Percentiles rank a stretch among this genome's conserved stretches.
phyloP scores from a whole-genome alignment of 2,888 invertebrate genomes.

The Fragum sueziense region DNA sequence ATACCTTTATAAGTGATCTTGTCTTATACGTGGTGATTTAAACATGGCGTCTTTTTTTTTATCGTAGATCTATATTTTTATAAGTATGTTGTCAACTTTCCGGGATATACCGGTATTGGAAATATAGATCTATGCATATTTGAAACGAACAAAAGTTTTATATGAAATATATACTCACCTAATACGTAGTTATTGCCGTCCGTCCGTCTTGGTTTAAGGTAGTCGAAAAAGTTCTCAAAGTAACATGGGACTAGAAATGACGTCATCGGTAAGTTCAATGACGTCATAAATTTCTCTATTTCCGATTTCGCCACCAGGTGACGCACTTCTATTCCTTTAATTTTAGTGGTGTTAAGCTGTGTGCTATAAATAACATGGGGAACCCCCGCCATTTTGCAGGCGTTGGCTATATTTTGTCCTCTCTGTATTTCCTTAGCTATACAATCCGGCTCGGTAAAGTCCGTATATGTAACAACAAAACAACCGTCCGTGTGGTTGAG shows the following conservation, averaged over 20 bases:
- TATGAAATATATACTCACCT: conserved; percentile 60
- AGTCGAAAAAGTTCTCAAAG: conserved; percentile 73
- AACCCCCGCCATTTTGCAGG: conserved; percentile 67
- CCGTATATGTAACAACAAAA: conserved; percentile 75
- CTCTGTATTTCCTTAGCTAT: conserved; percentile 71
- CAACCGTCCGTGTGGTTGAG: conserved; percentile 67
- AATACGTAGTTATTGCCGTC: conserved; percentile 61
- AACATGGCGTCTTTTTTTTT: no score
- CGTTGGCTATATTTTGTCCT: conserved; percentile 76
- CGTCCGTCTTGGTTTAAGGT: conserved; percentile 60
- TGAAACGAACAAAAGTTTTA: no score
- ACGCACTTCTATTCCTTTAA: conserved; percentile 73
- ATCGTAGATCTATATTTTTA: no score
- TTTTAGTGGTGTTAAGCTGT: conserved; percentile 71
- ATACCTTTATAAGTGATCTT: no score
- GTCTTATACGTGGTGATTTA: no score
- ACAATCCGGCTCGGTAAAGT: conserved; percentile 70
- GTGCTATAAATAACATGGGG: conserved; percentile 77
- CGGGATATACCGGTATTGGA: no score
- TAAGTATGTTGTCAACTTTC: no score
- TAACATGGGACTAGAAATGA: conserved; percentile 74
- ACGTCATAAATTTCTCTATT: conserved; percentile 73
- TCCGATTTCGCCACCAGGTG: conserved; percentile 79
- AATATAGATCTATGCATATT: no score
- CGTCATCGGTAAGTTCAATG: conserved; percentile 71